These are phyloP conservation scores for Bombus sylvicola DNA, from an alignment of 1,140 invertebrate genomes.

Conservation along the genomic window DNA sequence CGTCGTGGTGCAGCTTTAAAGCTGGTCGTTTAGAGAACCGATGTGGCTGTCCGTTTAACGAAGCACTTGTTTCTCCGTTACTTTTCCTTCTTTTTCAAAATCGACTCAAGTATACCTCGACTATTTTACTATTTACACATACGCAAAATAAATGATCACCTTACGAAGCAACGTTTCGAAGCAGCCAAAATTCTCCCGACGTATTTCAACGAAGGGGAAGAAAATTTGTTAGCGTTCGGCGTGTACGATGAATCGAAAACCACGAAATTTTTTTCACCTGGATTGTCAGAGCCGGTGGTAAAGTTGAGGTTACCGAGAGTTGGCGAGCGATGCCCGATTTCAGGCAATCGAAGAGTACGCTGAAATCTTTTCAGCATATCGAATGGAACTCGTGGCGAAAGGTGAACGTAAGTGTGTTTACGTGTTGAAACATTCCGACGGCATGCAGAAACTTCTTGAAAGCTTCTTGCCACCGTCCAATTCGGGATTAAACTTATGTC, in stretches of 20 bases:
- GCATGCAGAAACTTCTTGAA: slow-evolving; percentile 51
- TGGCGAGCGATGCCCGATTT: background rate
- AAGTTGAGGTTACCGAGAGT: background rate
- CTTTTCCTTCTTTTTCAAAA: no score
- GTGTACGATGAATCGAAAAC: background rate
- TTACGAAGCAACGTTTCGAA: background rate
- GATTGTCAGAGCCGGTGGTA: background rate
- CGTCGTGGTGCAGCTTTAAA: background rate
- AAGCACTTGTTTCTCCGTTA: background rate
- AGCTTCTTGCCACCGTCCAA: slow-evolving; percentile 51
- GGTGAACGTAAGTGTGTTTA: slow-evolving; percentile 46
- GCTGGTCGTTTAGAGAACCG: background rate
- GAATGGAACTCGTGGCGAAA: slow-evolving; percentile 11
- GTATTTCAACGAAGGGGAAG: background rate
- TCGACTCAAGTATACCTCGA: background rate
- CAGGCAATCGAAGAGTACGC: slow-evolving; percentile 8
- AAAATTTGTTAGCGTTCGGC: background rate
- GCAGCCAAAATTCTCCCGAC: background rate
- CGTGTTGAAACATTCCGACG: slow-evolving; percentile 44
- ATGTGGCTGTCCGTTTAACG: background rate
- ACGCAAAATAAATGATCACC: background rate
- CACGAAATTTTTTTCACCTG: background rate
- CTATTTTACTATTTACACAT: background rate
- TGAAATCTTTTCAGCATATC: slow-evolving; percentile 34
- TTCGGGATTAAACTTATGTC: slow-evolving; percentile 54